Conservation (phyloP, 2,113 vertebrate genomes). For the Mormyrus lacerda region DNA sequence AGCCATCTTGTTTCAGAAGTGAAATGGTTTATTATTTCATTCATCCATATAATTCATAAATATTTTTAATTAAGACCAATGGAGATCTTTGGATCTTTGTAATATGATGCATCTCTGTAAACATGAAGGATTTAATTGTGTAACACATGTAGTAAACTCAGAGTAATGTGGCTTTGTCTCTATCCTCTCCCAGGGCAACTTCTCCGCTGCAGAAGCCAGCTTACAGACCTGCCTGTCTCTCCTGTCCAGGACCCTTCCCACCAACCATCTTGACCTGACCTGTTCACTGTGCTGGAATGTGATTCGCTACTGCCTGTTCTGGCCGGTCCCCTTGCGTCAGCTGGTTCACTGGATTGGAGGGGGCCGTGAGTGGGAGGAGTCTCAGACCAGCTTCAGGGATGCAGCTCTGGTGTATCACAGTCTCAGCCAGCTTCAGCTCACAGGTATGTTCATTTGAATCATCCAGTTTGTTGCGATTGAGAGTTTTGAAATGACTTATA, state of each 20-base stretch:
- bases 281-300: constrained; percentile 94
- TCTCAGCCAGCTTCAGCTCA: constrained; percentile 90
- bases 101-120: not conserved
- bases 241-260: constrained; percentile 77
- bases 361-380: constrained; percentile 80
- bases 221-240: constrained; percentile 82
- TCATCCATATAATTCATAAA: not conserved
- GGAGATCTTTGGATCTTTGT: not conserved
- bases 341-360: constrained; percentile 78
- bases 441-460: constrained; percentile 58
- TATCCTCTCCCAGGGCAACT: constrained; percentile 71
- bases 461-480: not conserved
- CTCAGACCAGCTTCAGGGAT: constrained; percentile 77
- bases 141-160: not conserved
- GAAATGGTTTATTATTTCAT: not conserved
- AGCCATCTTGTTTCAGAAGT: not conserved
- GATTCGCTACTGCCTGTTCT: constrained; percentile 87
- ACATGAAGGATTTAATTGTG: not conserved
- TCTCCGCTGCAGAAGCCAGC: constrained; percentile 73
- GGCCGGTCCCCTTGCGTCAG: constrained; percentile 81
- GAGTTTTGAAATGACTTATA: not conserved
- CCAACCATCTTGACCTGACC: constrained; percentile 76
- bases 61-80: not conserved
- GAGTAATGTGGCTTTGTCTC: not conserved
- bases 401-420: constrained; percentile 86